These are phyloP conservation scores for Hydra vulgaris DNA, from an alignment of 30 jellyfish, hydroid and myxozoan species.

Conservation along the genomic window DNA sequence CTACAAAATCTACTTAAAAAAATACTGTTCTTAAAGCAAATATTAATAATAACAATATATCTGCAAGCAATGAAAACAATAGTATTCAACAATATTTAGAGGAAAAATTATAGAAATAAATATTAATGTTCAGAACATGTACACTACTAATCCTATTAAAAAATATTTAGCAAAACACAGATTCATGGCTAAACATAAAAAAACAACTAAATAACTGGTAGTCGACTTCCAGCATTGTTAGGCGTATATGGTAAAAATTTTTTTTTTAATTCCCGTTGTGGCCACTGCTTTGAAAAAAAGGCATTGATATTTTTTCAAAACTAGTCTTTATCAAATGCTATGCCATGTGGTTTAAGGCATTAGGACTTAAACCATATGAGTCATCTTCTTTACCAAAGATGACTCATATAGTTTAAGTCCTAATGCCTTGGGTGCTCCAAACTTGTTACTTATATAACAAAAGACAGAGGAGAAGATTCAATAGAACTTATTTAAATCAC, in stretches of 20 bases:
- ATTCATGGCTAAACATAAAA: too few relatives aligned
- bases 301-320: slow-evolving; percentile 6
- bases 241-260: background rate
- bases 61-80: background rate
- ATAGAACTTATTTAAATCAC: background rate
- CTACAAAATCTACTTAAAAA: background rate
- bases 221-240: too few relatives aligned
- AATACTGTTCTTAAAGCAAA: slow-evolving; percentile 2
- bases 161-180: background rate
- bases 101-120: background rate
- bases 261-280: slow-evolving; percentile 8
- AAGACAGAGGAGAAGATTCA: slow-evolving; percentile 7
- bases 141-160: background rate
- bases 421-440: slow-evolving; percentile 13
- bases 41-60: background rate
- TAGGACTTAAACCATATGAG: too few relatives aligned
- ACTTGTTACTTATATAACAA: slow-evolving; percentile 1
- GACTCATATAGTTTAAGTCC: slow-evolving; percentile 16
- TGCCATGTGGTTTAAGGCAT: slow-evolving; percentile 18
- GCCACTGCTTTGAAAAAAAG: slow-evolving; percentile 15
- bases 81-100: background rate
- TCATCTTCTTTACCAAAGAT: background rate
- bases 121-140: background rate
- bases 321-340: background rate
- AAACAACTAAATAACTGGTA: too few relatives aligned